Conservation (phyloP, 1,140 invertebrate genomes). For the Myzus persicae region DNA sequence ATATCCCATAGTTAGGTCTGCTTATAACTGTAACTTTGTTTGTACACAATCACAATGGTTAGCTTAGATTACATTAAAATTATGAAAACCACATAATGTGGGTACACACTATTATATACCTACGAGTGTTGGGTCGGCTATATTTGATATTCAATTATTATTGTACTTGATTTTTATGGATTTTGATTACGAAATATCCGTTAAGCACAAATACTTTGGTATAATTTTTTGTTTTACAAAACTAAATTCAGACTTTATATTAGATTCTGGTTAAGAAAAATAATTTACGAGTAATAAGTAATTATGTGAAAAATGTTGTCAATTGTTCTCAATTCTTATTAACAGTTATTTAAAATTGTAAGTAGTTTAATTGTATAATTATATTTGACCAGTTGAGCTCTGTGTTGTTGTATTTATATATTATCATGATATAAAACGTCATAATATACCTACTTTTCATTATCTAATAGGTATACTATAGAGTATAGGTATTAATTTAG, state of each 20-base stretch:
- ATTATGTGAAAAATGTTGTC: not conserved
- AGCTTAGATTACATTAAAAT: not conserved
- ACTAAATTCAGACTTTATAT: not conserved
- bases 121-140: not conserved
- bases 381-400: too few species aligned
- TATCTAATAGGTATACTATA: too few species aligned
- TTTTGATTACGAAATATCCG: not conserved
- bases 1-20: not conserved
- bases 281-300: not conserved
- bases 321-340: not conserved
- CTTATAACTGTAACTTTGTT: not conserved
- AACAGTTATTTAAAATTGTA: too few species aligned
- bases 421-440: too few species aligned
- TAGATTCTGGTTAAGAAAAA: not conserved
- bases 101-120: not conserved
- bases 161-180: too few species aligned
- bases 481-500: too few species aligned
- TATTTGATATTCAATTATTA: not conserved
- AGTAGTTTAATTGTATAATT: too few species aligned
- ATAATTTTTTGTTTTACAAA: not conserved
- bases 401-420: too few species aligned
- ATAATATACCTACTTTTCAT: too few species aligned
- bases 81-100: not conserved
- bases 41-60: not conserved
- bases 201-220: not conserved